Evolutionary conservation across 2,797 vertebrate genomes (phyloP), one percentile per base, ranked within the genome.

Genomic region (Eospalax fontanierii): DNA sequence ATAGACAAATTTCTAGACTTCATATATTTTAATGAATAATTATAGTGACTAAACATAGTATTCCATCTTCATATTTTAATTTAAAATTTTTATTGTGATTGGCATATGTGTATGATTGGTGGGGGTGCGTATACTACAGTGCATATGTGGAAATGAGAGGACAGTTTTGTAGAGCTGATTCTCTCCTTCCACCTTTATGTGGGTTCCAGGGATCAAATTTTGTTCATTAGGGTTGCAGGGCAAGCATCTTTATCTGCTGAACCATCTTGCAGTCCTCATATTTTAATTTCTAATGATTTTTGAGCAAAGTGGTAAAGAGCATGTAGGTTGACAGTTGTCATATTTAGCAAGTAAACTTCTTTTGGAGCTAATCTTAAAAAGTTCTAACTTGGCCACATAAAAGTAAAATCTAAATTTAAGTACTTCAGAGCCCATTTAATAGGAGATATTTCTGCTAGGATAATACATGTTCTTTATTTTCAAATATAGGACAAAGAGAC

Each of bases 41-140:
- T 66, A 26, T 50, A 80, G 30, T 86, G 46, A 73, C 63, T 71
- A 83, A 86, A 83, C 6, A 54, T 61, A 26, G 35, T 11, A 89
- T 93, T 90, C 6, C 28, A 82, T 93, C 92, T 90, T 66, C 83
- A 80, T 81, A 90, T 81, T 90, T 90, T 89, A 74, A 79, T 75
- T 94, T 90, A 50, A 84, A 84, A 66, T 28, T 18, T 43, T 75
- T 12, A 24, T 24, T 46, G 11, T 46, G 5, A 11, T 11, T 46
- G 46, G 24, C 40, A 15, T 22, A 16, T 43, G 4, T 65, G 21
- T 33, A 65, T 46, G 59, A 46, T 46, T 5, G 11, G 30, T 14
- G 57, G 57, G 43, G 35, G 16, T 43, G 35, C 35, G 19, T 30
- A n/a, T 43, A 19, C 61, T 38, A 65, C 43, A 65, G 38, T 26